A percentile compares a stretch with the other conserved stretches of the same genome.
Evolutionary conservation across 2,888 invertebrate species (phyloP).

Genomic region (Drosophila sordidula): DNA sequence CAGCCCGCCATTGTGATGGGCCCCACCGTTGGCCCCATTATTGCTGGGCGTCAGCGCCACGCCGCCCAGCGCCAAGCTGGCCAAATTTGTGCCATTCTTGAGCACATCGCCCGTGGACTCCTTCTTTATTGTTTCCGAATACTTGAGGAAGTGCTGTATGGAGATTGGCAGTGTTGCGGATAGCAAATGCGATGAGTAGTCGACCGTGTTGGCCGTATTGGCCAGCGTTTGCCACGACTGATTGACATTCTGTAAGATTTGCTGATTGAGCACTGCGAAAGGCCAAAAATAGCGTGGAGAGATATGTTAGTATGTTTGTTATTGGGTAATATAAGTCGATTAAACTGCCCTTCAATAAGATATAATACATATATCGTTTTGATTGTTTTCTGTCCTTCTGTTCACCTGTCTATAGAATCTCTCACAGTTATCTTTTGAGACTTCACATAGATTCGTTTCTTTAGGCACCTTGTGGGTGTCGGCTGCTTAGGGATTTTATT

Average conservation of each 20-base stretch:
- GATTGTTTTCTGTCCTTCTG: neutral
- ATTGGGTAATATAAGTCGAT: no score
- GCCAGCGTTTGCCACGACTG: slow-evolving; percentile 85
- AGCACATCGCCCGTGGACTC: slow-evolving; percentile 85
- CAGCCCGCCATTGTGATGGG: slow-evolving; percentile 80
- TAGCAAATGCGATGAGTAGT: slow-evolving; percentile 85
- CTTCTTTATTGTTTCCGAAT: slow-evolving; percentile 86
- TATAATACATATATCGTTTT: no score
- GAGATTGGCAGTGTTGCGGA: slow-evolving; percentile 86
- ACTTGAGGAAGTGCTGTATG: slow-evolving; percentile 85
- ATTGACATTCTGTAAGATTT: slow-evolving; percentile 85
- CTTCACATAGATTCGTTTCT: no score
- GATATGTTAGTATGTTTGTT: neutral
- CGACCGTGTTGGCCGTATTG: slow-evolving; percentile 85
- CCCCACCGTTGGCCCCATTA: slow-evolving; percentile 72
- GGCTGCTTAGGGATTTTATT: no score
- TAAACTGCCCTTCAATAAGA: no score
- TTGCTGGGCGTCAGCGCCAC: slow-evolving; percentile 81
- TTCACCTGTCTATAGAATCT: no score
- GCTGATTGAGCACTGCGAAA: slow-evolving; percentile 84
- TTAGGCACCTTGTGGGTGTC: no score
- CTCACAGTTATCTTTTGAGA: no score
- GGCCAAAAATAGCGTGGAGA: neutral
- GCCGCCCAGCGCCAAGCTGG: slow-evolving; percentile 84
- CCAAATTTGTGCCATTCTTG: slow-evolving; percentile 84